phyloP scores from a whole-genome alignment of 2,888 invertebrate genomes.

The Metallyticus violacea region DNA sequence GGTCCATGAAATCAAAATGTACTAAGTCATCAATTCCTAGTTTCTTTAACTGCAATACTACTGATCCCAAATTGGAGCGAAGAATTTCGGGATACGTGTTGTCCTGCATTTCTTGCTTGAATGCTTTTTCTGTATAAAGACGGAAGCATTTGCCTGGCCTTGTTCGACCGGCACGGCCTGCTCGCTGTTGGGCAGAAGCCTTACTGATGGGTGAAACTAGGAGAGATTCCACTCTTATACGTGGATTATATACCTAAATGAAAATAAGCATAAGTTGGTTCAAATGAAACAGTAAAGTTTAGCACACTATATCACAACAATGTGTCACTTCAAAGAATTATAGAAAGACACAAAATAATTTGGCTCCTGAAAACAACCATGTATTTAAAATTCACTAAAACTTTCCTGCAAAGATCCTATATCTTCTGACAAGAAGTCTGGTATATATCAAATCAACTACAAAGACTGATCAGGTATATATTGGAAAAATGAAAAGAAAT shows the following conservation, averaged over 20 bases:
- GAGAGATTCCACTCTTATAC: constrained; percentile 92
- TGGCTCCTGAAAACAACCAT: too few relatives aligned
- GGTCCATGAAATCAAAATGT: constrained; percentile 99
- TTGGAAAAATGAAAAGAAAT: too few relatives aligned
- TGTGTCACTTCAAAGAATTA: too few relatives aligned
- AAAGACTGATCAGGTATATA: too few relatives aligned
- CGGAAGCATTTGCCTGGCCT: constrained; percentile 97
- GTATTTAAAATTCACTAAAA: too few relatives aligned
- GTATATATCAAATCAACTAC: too few relatives aligned
- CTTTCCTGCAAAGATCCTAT: too few relatives aligned
- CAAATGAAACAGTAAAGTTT: neutral
- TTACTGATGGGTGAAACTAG: constrained; percentile 98
- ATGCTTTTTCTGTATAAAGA: constrained; percentile 92
- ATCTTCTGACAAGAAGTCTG: too few relatives aligned
- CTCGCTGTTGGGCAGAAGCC: constrained; percentile 97
- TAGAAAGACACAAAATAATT: too few relatives aligned
- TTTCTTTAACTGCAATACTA: constrained; percentile 97
- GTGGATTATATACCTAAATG: constrained; percentile 73
- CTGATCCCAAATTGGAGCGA: constrained; percentile 90
- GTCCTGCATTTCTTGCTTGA: constrained; percentile 97
- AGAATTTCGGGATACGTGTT: constrained; percentile 98
- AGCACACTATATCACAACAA: too few relatives aligned
- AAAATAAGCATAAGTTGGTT: neutral
- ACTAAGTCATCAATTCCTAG: constrained; percentile 98
- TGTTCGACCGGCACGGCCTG: constrained; percentile 97